Conservation (phyloP, 2,797 vertebrate species). For the Acanthurus tractus region DNA sequence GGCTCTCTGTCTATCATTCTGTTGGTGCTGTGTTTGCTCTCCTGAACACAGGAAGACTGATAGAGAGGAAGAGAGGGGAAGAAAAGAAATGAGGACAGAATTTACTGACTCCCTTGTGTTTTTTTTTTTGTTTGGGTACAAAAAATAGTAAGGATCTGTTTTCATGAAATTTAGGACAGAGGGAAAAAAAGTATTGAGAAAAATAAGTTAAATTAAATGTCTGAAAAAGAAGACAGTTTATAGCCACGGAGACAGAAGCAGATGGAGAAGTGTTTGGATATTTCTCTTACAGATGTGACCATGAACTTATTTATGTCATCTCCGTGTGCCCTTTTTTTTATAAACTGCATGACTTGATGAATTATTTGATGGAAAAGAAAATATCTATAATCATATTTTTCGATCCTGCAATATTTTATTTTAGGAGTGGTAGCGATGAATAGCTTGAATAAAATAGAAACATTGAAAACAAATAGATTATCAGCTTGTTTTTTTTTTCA, state of each 20-base stretch:
- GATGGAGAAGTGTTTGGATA: neutral
- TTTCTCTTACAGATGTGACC: slow-evolving; percentile 6
- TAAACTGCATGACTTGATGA: neutral
- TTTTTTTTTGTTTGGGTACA: slow-evolving; percentile 16
- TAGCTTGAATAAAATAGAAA: neutral
- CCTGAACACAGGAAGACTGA: slow-evolving; percentile 7
- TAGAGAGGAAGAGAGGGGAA: neutral
- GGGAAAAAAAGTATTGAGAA: slow-evolving; percentile 14
- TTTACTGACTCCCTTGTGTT: slow-evolving; percentile 24
- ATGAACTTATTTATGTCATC: neutral
- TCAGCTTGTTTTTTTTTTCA: too few relatives aligned
- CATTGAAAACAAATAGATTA: neutral
- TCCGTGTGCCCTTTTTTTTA: neutral
- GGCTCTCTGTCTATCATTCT: slow-evolving; percentile 28
- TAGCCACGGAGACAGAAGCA: neutral
- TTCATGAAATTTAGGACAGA: slow-evolving; percentile 30
- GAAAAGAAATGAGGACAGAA: neutral
- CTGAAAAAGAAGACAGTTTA: neutral
- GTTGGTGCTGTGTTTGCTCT: neutral
- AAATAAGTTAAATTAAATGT: slow-evolving; percentile 17
- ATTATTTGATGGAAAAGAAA: neutral
- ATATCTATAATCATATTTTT: neutral
- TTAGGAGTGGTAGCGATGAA: neutral
- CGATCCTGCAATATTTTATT: neutral
- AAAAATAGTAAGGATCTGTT: slow-evolving; percentile 5